Evolutionary conservation across 2,113 vertebrate species (phyloP), one percentile per base, ranked within the genome.

Genomic region (Corythaixoides concolor): DNA sequence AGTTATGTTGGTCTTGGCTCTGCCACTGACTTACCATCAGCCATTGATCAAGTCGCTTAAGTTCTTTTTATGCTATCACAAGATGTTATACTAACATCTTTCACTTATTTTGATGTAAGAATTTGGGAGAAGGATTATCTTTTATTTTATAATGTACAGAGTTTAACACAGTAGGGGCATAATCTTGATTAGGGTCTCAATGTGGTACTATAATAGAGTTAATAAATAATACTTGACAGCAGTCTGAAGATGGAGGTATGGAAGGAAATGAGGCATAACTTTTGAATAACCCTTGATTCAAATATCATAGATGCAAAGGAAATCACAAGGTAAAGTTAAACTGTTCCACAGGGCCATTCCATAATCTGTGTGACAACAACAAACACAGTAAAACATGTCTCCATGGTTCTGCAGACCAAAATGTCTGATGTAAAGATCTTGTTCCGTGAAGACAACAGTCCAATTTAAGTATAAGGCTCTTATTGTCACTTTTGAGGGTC

Each of bases 151-250:
- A 90, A 78, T 41, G 52, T n/a, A 75, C 30, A 69, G 78, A 86
- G 15, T 90, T 94, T 93, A 76, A 87, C 88, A 58, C 77, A 87
- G 88, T 84, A 78, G 76, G 79, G 35, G 43, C 32, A 45, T 66
- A 85, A 89, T 93, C 39, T 93, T 93, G 79, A 92, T 93, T 93
- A 91, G 52, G 60, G 39, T 64, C 56, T 90, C 90, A 69, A 78
- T 81, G 85, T 95, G 62, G 37, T 90, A 79, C 83, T 92, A 12
- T 90, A 94, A 93, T 93, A 92, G 73, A 85, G 66, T 95, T 93
- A 96, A 95, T 96, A 97, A 96, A 97, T 93, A 96, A 96, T 80
- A 59, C 32, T 94, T 95, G 93, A 90, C 88, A 92, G 94, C 79
- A 88, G 68, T 84, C 82, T 94, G 80, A 85, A 66, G 64, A 87